These are phyloP conservation scores for Pissodes strobi DNA, from an alignment of 1,140 invertebrate species.

Conservation along the genomic window DNA sequence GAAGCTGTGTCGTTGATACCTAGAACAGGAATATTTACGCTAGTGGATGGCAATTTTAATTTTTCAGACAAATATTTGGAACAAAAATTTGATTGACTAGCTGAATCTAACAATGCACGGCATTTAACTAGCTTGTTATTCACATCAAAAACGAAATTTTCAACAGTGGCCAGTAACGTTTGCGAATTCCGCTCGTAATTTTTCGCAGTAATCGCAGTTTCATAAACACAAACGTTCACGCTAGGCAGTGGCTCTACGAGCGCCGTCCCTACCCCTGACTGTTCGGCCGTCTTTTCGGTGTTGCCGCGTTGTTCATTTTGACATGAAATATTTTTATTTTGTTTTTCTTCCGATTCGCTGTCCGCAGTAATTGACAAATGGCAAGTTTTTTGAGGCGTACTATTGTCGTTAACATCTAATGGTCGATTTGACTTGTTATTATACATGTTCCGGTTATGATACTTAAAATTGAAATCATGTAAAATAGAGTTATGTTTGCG, in stretches of 20 bases:
- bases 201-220: neutral
- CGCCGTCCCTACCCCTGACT: no score
- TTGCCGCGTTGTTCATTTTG: no score
- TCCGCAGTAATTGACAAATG: neutral
- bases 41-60: neutral
- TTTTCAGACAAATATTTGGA: neutral
- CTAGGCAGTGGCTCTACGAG: no score
- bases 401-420: no score
- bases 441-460: no score
- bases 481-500: no score
- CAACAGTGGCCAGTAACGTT: constrained; percentile 4
- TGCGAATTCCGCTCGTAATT: neutral
- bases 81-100: no score
- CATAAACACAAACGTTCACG: no score
- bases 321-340: neutral
- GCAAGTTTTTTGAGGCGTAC: no score
- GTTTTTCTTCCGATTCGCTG: neutral
- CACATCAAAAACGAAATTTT: neutral
- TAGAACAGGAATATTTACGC: constrained; percentile 8
- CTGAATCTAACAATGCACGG: constrained; percentile 10
- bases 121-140: constrained; percentile 4
- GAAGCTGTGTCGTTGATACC: neutral
- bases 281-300: no score
- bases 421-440: no score
- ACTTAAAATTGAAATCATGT: constrained; percentile 8